phyloP scores from a whole-genome alignment of 2,888 invertebrate genomes.

The Dasypolia templi region DNA sequence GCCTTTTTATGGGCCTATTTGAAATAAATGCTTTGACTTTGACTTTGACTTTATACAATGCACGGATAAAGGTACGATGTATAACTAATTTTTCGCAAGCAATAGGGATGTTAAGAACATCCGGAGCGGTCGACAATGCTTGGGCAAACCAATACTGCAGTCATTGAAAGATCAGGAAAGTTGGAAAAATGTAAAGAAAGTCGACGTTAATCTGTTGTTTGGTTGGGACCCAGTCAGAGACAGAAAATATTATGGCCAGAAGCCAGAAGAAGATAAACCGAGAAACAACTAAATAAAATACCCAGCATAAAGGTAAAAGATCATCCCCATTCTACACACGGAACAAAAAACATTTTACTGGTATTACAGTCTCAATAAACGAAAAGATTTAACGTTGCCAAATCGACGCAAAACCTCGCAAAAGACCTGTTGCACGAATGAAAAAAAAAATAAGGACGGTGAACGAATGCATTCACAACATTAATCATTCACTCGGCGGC shows the following conservation, averaged over 20 bases:
- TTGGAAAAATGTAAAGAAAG: not conserved
- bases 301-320: not conserved
- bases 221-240: too few relatives aligned
- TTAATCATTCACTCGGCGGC: slow-evolving; percentile 59
- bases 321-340: slow-evolving; percentile 9
- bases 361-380: slow-evolving; percentile 48
- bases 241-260: too few relatives aligned
- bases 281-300: not conserved
- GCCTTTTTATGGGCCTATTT: too few relatives aligned
- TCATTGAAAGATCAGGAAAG: too few relatives aligned
- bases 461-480: slow-evolving; percentile 61
- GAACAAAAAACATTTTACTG: slow-evolving; percentile 14
- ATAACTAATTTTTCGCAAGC: not conserved
- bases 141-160: too few relatives aligned
- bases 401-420: slow-evolving; percentile 36
- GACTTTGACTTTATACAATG: too few relatives aligned
- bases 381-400: slow-evolving; percentile 53
- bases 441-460: slow-evolving; percentile 64
- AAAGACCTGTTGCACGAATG: slow-evolving; percentile 54
- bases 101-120: not conserved
- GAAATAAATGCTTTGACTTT: too few relatives aligned
- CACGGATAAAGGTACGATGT: not conserved
- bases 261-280: not conserved
- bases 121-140: too few relatives aligned
- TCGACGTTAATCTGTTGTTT: not conserved